phyloP scores from a whole-genome alignment of 2,888 invertebrate genomes.

The Chelonus formosanus region DNA sequence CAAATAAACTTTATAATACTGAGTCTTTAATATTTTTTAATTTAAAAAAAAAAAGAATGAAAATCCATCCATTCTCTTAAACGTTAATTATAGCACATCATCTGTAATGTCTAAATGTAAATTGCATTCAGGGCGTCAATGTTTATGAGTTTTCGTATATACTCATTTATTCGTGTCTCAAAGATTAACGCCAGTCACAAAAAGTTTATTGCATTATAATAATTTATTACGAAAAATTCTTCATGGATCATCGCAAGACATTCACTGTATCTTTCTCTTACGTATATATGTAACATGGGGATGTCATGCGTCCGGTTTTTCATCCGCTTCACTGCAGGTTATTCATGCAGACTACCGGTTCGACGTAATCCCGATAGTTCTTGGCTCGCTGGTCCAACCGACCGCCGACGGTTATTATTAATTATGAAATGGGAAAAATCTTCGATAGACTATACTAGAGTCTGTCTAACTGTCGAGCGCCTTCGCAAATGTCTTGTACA shows the following conservation, averaged over 20 bases:
- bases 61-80: no score
- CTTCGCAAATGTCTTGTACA: background rate
- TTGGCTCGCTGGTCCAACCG: conserved; percentile 11
- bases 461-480: background rate
- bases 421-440: conserved; percentile 30
- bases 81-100: no score
- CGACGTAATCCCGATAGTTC: conserved; percentile 17
- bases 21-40: no score
- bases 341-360: conserved; percentile 33
- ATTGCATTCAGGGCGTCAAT: no score
- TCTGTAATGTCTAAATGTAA: no score
- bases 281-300: conserved; percentile 32
- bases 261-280: background rate
- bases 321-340: conserved; percentile 26
- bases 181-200: no score
- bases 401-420: conserved; percentile 27
- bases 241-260: no score
- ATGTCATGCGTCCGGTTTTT: conserved; percentile 43
- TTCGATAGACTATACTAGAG: conserved; percentile 2
- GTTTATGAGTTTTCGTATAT: no score
- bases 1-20: no score
- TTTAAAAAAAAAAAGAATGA: no score
- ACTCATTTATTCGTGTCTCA: no score
- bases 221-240: conserved; percentile 2
- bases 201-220: no score